Base-by-base conservation (phyloP, 2,113 vertebrate genomes). In the Ranitomeya imitator region DNA sequence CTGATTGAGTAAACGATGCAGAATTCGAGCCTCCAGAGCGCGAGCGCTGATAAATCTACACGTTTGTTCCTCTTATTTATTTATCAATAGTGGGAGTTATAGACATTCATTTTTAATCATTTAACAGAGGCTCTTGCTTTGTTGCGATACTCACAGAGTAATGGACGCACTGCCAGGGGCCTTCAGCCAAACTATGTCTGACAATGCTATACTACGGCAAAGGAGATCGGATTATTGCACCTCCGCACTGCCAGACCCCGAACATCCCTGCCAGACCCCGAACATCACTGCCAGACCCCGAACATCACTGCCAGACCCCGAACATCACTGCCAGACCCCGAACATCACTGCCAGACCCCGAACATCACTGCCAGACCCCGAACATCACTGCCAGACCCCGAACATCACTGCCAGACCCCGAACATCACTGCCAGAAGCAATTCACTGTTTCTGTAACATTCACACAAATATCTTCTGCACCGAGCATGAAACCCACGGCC, bases 21-120 rank as follows among this genome's bases (percentile, higher is more conserved):
- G 45, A n/a, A 21, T n/a, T 6, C 11, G 51, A 51, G 37, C 73
- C 26, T 4, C 73, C 73, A 37, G 31, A 18, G 37, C 51, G 76
- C 45, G 76, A 3, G 37, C 0, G 51, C 10, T 15, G 45, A 55
- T 78, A 55, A 54, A 78, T 78, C 21, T 78, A 78, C 76, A 55
- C 76, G 23, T 78, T 78, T 78, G 76, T 78, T 78, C 76, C 21
- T 55, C 76, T 78, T 78, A 78, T 78, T 78, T 78, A 78, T 78
- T 78, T 55, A 78, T 78, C 76, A 55, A 78, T 78, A 54, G 45
- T 4, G 76, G 76, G 76, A 78, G 76, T 13, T 78, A 21, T 55
- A n/a, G 51, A 21, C 76, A 54, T 78, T 15, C 18, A 78, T 78
- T 13, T 55, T 78, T 78, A 55, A 78, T 78, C 45, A n/a, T 54